phyloP scores from a whole-genome alignment of 2,797 vertebrate genomes.

The Paedocypris micromegethes region DNA sequence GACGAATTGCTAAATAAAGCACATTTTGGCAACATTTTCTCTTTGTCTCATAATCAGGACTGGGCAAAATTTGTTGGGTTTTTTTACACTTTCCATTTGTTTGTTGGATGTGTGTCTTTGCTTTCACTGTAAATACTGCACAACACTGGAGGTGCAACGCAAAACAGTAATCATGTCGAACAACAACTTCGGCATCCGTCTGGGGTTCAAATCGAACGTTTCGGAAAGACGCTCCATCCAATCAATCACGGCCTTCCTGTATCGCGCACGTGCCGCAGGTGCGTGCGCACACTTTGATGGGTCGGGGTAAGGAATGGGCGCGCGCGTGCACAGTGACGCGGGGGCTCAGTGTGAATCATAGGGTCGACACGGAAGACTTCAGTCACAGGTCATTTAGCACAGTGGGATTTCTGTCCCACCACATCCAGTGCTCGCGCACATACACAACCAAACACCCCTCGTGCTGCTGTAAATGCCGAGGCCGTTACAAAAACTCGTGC shows the following conservation, averaged over 20 bases:
- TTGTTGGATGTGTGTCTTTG: constrained; percentile 20
- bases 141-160: constrained; percentile 20
- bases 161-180: constrained; percentile 23
- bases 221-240: neutral
- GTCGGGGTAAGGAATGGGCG: constrained; percentile 17
- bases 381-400: constrained; percentile 47
- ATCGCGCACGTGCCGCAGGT: constrained; percentile 4
- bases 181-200: neutral
- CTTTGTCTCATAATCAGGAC: constrained; percentile 16
- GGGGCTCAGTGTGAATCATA: constrained; percentile 41
- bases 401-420: constrained; percentile 38
- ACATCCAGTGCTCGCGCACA: constrained; percentile 24
- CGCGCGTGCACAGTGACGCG: constrained; percentile 35
- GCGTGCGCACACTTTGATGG: constrained; percentile 6
- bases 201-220: neutral
- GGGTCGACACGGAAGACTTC: constrained; percentile 43
- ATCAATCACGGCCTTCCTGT: constrained; percentile 13
- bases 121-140: constrained; percentile 23
- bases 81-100: constrained; percentile 15
- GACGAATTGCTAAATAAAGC: constrained; percentile 40
- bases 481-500: neutral
- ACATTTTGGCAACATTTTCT: constrained; percentile 42
- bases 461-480: constrained; percentile 14
- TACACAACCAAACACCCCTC: constrained; percentile 14
- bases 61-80: neutral